A percentile compares a stretch with the other conserved stretches of the same genome.
phyloP scores from a whole-genome alignment of 2,113 vertebrate genomes.

The Gymnorhina tibicen region DNA sequence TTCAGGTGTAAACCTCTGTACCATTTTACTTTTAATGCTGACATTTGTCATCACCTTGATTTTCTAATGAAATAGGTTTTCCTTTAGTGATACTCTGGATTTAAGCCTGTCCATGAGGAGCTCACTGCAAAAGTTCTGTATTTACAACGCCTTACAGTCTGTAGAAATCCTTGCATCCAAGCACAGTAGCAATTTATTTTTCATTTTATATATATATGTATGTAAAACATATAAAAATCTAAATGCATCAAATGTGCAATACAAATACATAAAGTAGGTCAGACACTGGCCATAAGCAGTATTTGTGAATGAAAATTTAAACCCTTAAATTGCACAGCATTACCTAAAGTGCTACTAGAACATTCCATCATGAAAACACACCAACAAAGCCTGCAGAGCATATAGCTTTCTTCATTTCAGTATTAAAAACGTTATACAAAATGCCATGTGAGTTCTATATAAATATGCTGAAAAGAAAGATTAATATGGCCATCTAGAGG shows the following conservation, averaged over 20 bases:
- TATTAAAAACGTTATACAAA: not conserved
- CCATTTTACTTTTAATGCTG: not conserved
- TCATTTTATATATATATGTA: not conserved
- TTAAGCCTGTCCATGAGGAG: not conserved
- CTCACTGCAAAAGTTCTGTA: not conserved
- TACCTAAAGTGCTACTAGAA: not conserved
- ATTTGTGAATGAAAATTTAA: not conserved
- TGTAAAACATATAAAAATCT: not conserved
- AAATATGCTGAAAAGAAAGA: slow-evolving; percentile 48
- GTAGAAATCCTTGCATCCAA: not conserved
- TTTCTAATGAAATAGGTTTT: not conserved
- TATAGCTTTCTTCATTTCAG: not conserved
- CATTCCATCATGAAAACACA: not conserved
- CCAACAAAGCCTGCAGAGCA: not conserved
- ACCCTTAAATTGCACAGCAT: not conserved
- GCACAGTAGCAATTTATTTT: not conserved
- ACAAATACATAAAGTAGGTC: not conserved
- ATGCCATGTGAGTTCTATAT: not conserved
- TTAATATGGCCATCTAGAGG: slow-evolving; percentile 76
- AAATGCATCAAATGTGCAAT: not conserved
- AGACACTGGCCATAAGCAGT: not conserved
- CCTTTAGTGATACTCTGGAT: not conserved
- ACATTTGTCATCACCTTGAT: not conserved
- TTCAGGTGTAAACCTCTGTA: not conserved
- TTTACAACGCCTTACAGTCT: not conserved